A percentile compares a stretch with the other conserved stretches of the same genome.
phyloP scores from a whole-genome alignment of 1,140 invertebrate species.

The Bombyx mandarina region DNA sequence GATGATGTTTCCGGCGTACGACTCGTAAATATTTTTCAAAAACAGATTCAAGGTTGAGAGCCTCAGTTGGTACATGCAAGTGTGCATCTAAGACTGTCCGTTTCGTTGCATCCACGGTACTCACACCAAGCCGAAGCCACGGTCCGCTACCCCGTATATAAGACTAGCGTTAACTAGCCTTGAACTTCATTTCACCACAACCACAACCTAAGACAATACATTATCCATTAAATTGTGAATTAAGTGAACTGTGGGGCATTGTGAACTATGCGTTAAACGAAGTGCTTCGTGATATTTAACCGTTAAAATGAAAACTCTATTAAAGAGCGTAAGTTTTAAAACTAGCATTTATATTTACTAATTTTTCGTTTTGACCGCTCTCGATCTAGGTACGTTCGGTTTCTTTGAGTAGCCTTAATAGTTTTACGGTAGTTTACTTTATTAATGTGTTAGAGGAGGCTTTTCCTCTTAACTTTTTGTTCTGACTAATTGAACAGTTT shows the following conservation, averaged over 20 bases:
- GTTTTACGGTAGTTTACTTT: too few relatives aligned
- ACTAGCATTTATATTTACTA: too few relatives aligned
- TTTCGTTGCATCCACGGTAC: conserved; percentile 28
- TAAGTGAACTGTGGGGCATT: conserved; percentile 15
- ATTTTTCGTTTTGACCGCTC: background rate
- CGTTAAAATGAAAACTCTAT: conserved; percentile 37
- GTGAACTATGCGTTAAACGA: conserved; percentile 28
- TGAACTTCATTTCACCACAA: conserved; percentile 61
- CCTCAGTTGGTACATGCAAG: conserved; percentile 13
- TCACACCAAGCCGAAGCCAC: conserved; percentile 35
- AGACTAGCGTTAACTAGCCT: conserved; percentile 44
- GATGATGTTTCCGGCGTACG: too few relatives aligned
- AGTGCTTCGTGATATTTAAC: too few relatives aligned
- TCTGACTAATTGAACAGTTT: too few relatives aligned
- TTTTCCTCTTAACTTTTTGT: too few relatives aligned
- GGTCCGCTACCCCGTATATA: conserved; percentile 65
- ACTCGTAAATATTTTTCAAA: too few relatives aligned
- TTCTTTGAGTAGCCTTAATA: background rate
- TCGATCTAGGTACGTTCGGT: background rate
- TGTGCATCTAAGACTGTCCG: conserved; percentile 25
- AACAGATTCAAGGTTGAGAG: conserved; percentile 13
- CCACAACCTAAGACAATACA: conserved; percentile 19
- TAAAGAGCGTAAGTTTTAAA: conserved; percentile 33
- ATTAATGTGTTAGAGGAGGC: too few relatives aligned
- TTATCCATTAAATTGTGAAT: too few relatives aligned